Evolutionary conservation across 2,797 vertebrate species (phyloP).

Genomic region (Megaceryle alcyon): DNA sequence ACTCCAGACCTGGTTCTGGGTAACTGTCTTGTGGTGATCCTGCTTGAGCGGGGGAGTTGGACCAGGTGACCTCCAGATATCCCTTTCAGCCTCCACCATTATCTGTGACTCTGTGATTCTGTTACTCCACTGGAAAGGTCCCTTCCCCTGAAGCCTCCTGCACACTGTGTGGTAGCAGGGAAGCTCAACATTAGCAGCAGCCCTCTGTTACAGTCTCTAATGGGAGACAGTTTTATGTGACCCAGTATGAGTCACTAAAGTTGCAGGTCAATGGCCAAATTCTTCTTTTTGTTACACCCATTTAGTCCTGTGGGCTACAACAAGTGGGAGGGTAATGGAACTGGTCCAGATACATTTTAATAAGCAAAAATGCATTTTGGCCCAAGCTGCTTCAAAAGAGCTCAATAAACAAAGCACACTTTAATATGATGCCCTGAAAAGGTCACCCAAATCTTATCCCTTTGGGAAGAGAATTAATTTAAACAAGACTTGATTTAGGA

Average conservation of each 20-base stretch:
- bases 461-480: neutral
- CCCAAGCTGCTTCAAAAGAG: conserved; percentile 16
- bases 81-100: neutral
- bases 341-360: neutral
- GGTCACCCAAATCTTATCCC: conserved; percentile 1
- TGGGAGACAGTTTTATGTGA: neutral
- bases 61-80: neutral
- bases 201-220: neutral
- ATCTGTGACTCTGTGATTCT: neutral
- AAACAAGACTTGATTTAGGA: conserved; percentile 9
- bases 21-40: neutral
- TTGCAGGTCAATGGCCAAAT: conserved; percentile 43
- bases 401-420: conserved; percentile 37
- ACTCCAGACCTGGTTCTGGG: neutral
- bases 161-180: neutral
- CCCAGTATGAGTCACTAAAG: neutral
- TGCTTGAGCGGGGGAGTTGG: neutral
- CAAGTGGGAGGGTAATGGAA: conserved; percentile 30
- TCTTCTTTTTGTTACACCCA: conserved; percentile 46
- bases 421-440: neutral
- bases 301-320: conserved; percentile 6
- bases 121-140: neutral
- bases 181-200: neutral
- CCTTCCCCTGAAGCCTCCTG: neutral
- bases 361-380: conserved; percentile 23